Percentiles rank a stretch among this genome's conserved stretches.
Evolutionary conservation across 2,113 vertebrate genomes (phyloP).

Genomic region (Catharus minimus): DNA sequence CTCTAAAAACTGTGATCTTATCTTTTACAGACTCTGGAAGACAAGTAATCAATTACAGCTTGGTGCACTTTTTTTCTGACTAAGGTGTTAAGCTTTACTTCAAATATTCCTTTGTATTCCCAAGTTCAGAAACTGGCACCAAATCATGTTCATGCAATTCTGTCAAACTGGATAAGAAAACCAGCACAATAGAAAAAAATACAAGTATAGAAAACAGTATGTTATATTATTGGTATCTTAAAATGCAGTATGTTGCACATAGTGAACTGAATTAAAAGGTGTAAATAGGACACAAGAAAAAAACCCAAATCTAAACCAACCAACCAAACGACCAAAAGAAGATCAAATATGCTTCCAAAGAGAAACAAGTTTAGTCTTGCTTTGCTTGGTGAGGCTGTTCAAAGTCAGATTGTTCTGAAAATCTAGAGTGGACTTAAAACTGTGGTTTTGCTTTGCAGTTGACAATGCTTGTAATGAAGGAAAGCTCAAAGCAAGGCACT

Average conservation of each 20-base stretch:
- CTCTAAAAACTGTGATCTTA: neutral
- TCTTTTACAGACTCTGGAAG: neutral
- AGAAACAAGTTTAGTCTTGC: neutral
- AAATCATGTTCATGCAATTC: neutral
- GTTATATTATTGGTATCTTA: neutral
- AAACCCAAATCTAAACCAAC: neutral
- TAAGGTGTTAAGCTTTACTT: neutral
- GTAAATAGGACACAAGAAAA: slow-evolving; percentile 47
- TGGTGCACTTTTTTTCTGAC: neutral
- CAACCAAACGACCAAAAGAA: neutral
- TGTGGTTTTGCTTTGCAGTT: neutral
- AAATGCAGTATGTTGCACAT: slow-evolving; percentile 18
- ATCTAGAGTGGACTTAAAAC: neutral
- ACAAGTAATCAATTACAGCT: neutral
- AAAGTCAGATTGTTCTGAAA: neutral
- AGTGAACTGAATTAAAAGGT: slow-evolving; percentile 56
- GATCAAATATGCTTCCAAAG: neutral
- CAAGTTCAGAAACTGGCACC: neutral
- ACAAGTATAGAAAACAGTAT: slow-evolving; percentile 28
- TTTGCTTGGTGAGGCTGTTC: neutral
- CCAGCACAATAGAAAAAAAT: slow-evolving; percentile 25
- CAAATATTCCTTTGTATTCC: neutral
- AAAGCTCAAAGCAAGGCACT: neutral
- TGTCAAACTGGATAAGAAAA: slow-evolving; percentile 19
- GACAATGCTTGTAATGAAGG: neutral